phyloP scores from a whole-genome alignment of 2,888 invertebrate genomes.

The Dryadula phaetusa region DNA sequence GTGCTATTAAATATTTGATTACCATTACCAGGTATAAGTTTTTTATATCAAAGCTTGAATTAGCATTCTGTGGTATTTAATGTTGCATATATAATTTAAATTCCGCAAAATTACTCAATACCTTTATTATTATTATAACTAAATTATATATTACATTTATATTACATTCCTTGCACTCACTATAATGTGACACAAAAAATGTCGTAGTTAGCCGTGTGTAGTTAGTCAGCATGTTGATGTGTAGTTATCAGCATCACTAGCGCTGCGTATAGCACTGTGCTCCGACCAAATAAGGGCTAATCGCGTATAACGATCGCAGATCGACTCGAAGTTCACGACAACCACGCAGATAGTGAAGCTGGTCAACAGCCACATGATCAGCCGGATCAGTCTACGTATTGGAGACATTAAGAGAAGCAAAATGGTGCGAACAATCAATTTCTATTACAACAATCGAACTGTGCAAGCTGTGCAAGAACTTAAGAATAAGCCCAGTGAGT shows the following conservation, averaged over 20 bases:
- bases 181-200: not conserved
- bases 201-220: conserved; percentile 23
- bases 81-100: not conserved
- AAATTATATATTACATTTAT: not conserved
- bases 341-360: conserved; percentile 99
- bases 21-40: conserved; percentile 6
- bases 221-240: conserved; percentile 30
- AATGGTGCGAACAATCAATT: conserved; percentile 98
- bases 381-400: conserved; percentile 95
- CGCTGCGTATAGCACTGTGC: conserved; percentile 31
- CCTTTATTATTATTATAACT: not conserved
- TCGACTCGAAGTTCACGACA: conserved; percentile 98
- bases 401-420: conserved; percentile 98
- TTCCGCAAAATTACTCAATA: not conserved
- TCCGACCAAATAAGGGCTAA: conserved; percentile 58
- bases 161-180: not conserved
- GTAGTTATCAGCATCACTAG: conserved; percentile 19
- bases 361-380: conserved; percentile 97
- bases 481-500: conserved; percentile 93
- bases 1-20: not conserved
- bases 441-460: conserved; percentile 97
- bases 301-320: conserved; percentile 71
- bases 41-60: conserved; percentile 6
- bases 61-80: conserved; percentile 6
- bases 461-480: conserved; percentile 99